Conservation (phyloP, 2,888 invertebrate species). For the Sinhomidia bicolor region DNA sequence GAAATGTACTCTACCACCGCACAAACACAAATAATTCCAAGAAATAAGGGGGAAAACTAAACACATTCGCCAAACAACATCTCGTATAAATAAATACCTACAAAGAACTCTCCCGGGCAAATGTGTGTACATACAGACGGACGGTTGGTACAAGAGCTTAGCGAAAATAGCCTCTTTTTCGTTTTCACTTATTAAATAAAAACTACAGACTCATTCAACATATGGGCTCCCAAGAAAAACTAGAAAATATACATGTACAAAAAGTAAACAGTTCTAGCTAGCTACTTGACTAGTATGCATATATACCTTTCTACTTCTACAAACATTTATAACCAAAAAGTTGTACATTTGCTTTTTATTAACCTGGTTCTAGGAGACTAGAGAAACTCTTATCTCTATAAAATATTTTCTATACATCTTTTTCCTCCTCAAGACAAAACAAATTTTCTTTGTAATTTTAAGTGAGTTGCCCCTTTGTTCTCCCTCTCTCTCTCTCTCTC, state of each 20-base stretch:
- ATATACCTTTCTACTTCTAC: background rate
- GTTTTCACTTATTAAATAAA: conserved; percentile 37
- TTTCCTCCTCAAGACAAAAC: background rate
- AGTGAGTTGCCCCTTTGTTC: conserved; percentile 37
- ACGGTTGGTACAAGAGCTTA: background rate
- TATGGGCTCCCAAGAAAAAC: conserved; percentile 6
- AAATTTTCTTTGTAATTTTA: conserved; percentile 37
- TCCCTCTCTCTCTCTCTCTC: no score
- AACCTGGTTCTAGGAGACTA: background rate
- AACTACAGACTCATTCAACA: conserved; percentile 22
- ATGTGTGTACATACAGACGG: no score
- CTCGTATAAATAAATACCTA: conserved; percentile 5
- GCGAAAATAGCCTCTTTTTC: conserved; percentile 33
- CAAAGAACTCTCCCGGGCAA: conserved; percentile 27
- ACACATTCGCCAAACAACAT: background rate
- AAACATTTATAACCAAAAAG: no score
- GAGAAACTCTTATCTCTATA: background rate
- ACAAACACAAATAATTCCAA: conserved; percentile 33
- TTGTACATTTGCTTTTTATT: no score
- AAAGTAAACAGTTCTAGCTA: no score
- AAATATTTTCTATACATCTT: background rate
- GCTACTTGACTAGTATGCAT: no score
- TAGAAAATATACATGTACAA: background rate
- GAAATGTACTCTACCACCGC: background rate
- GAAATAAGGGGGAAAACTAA: conserved; percentile 20